Base-by-base conservation (phyloP, 2,888 invertebrate genomes). In the Ichneumoninae sp. region DNA sequence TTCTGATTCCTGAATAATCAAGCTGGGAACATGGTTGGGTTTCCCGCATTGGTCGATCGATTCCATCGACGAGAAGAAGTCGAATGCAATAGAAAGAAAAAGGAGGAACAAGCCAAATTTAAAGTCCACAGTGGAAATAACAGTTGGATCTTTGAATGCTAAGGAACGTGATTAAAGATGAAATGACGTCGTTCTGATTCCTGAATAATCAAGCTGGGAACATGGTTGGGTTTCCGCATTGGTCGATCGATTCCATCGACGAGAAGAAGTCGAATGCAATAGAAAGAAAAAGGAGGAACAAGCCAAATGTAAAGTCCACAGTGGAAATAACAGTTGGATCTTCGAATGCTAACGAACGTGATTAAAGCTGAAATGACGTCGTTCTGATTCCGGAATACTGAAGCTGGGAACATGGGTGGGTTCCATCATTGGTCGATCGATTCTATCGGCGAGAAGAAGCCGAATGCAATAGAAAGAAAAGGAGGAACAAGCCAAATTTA, bases 71-170 rank as follows among this genome's bases (percentile, higher is more conserved):
- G 13, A 5, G n/a, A 60, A 10, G 7, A 44, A 57, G n/a, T 5
- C 8, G 16, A 19, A 74, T 30, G 47, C n/a, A 30, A 44, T 26
- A 1, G 13, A 47, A 26, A 47, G 33, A 50, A 74, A 74, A 47
- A 60, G 47, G 63, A 44, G 47, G 7, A 16, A 7, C 13, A 54
- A 60, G 30, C 19, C 60, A 33, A 74, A 47, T 5, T 30, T 63
- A 44, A 30, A 74, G 74, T 30, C 63, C 47, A 26, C 60, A 63
- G 63, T 63, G 60, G 60, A 74, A 50, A 63, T 74, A 44, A 63
- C 63, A 7, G 74, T 22, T 33, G 47, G 44, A 8, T n/a, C 44
- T 30, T 44, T 7, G 5, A 19, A 52, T n/a, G 52, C 1, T 52
- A 52, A 16, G 1, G 19, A 52, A 52, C 7, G 7, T 1, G 7